Evolutionary conservation across 2,797 vertebrate genomes (phyloP).

Genomic region (Taenioides sp.): DNA sequence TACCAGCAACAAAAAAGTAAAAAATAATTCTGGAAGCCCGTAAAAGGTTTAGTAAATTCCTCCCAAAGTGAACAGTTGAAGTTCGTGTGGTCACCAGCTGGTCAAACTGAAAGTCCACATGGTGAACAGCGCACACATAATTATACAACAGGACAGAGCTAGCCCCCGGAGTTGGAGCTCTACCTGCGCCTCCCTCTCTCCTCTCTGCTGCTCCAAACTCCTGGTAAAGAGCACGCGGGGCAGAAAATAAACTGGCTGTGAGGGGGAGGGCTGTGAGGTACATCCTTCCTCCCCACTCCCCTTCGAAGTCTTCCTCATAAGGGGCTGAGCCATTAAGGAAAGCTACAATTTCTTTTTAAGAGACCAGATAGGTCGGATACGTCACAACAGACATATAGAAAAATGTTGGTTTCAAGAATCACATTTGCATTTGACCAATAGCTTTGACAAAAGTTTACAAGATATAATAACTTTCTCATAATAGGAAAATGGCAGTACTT

Average conservation of each 20-base stretch:
- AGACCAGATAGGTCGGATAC: background rate
- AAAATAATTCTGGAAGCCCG: background rate
- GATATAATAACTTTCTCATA: too few relatives aligned
- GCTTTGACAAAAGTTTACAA: too few relatives aligned
- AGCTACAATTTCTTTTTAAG: slow-evolving; percentile 11
- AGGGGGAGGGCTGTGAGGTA: slow-evolving; percentile 38
- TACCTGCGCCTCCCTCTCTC: slow-evolving; percentile 46
- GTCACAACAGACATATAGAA: background rate
- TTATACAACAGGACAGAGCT: slow-evolving; percentile 77
- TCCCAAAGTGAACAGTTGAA: slow-evolving; percentile 17
- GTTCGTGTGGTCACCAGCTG: slow-evolving; percentile 61
- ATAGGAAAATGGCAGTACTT: too few relatives aligned
- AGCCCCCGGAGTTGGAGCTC: slow-evolving; percentile 56
- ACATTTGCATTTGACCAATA: background rate
- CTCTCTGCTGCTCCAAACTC: slow-evolving; percentile 20
- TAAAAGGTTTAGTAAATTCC: slow-evolving; percentile 32
- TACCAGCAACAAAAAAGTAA: background rate
- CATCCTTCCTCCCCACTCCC: slow-evolving; percentile 33
- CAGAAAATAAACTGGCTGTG: slow-evolving; percentile 62
- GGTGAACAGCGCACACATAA: slow-evolving; percentile 54
- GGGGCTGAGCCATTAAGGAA: background rate
- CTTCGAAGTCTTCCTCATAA: slow-evolving; percentile 6
- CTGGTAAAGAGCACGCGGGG: slow-evolving; percentile 27
- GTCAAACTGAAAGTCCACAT: slow-evolving; percentile 58
- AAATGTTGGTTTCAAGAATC: background rate